phyloP scores from a whole-genome alignment of 2,888 invertebrate genomes.

The Meandrusa payeni region DNA sequence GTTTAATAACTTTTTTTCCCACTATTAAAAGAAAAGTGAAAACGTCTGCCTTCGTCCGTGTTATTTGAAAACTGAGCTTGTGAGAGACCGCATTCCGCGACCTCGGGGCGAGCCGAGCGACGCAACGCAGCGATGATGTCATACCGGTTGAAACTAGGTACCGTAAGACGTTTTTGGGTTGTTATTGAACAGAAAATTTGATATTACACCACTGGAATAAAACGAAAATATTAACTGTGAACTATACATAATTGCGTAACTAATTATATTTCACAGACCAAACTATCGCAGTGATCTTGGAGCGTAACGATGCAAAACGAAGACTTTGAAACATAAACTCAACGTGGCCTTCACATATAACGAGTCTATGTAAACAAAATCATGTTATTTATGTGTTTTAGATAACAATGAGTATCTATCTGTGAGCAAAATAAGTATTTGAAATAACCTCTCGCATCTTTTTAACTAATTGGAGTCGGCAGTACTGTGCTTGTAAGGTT shows the following conservation, averaged over 20 bases:
- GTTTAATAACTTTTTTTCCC: slow-evolving; percentile 35
- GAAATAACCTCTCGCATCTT: no score
- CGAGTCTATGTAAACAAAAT: slow-evolving; percentile 18
- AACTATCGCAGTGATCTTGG: background rate
- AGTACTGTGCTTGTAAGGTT: no score
- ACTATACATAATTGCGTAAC: background rate
- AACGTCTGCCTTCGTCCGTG: slow-evolving; percentile 44
- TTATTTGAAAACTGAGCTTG: slow-evolving; percentile 52
- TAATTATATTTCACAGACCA: background rate
- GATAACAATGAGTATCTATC: no score
- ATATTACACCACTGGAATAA: background rate
- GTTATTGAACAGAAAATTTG: background rate
- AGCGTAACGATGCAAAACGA: slow-evolving; percentile 14
- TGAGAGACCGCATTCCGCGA: slow-evolving; percentile 33
- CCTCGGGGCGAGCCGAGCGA: slow-evolving; percentile 30
- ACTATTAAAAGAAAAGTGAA: slow-evolving; percentile 34
- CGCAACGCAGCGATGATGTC: slow-evolving; percentile 37
- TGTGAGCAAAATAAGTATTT: no score
- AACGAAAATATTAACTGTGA: background rate
- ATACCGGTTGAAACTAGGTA: slow-evolving; percentile 20
- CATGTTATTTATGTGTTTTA: slow-evolving; percentile 10
- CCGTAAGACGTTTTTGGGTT: slow-evolving; percentile 5
- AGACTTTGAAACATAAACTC: background rate
- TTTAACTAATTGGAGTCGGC: no score
- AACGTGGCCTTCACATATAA: slow-evolving; percentile 12